These are phyloP conservation scores for Protula sp. DNA, from an alignment of 2,888 invertebrate species.

Conservation along the genomic window DNA sequence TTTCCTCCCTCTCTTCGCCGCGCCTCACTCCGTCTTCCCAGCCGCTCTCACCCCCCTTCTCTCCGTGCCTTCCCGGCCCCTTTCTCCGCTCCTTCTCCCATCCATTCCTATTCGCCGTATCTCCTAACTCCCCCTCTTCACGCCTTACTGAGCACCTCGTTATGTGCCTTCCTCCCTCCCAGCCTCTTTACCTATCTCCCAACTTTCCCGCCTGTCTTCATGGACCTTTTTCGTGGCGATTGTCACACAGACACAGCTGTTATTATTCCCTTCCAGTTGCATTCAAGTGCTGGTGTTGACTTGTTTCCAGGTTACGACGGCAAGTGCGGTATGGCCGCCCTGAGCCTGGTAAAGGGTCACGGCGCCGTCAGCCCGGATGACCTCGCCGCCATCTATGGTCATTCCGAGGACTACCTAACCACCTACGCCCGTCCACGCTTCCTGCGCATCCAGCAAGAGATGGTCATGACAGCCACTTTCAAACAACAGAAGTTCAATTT, in stretches of 20 bases:
- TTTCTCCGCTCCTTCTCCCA: background rate
- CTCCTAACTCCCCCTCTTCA: too few relatives aligned
- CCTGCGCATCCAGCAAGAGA: constrained; percentile 26
- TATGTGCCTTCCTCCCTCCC: too few relatives aligned
- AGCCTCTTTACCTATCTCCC: too few relatives aligned
- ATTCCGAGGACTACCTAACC: constrained; percentile 29
- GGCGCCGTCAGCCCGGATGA: constrained; percentile 13
- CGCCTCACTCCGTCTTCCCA: background rate
- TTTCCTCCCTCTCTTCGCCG: background rate
- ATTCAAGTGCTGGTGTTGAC: too few relatives aligned
- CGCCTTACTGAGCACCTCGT: too few relatives aligned
- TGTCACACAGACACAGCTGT: too few relatives aligned
- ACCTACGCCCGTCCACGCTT: constrained; percentile 36
- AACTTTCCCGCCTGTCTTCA: constrained; percentile 1
- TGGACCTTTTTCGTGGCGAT: too few relatives aligned
- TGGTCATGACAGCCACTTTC: constrained; percentile 31
- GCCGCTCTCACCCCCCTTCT: background rate
- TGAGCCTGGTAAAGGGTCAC: constrained; percentile 26
- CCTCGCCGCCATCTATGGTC: constrained; percentile 19
- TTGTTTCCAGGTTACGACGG: constrained; percentile 24
- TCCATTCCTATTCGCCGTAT: background rate
- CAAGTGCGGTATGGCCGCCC: constrained; percentile 41
- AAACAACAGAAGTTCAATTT: constrained; percentile 38
- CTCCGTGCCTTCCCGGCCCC: background rate
- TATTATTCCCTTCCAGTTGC: too few relatives aligned